Base-by-base conservation (phyloP, 2,113 vertebrate species). In the Cyphomyrus discorhynchus region DNA sequence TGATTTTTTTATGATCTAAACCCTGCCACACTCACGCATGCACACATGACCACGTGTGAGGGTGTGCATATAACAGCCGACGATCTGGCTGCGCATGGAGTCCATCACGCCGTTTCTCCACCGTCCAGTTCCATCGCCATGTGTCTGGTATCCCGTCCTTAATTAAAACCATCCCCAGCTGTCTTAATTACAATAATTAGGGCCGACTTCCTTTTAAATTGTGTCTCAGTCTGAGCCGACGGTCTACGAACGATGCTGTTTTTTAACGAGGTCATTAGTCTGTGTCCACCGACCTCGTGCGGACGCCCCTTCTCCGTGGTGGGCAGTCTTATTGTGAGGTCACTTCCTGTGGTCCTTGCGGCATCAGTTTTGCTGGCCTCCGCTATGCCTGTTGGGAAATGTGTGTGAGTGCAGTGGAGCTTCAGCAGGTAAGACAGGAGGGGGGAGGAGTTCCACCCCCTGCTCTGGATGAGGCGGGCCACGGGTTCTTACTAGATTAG, bases 211-310 rank as follows among this genome's bases (percentile, higher is more conserved):
- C 94, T 94, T 93, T 94, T 93, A 92, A 93, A 96, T 94, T 94
- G 93, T 92, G 92, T 90, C 93, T 90, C 93, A 94, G 95, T 95
- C 95, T 95, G 95, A 94, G 93, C 91, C 92, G 90, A 89, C 87
- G 53, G 66, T 93, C 93, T 94, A 90, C 85, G 92, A 70, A 94
- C 93, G 95, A 95, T 93, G 93, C 92, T n/a, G 90, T 92, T 92
- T 91, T 93, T 94, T 96, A 96, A 95, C 91, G 66, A 95, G 95
- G 94, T 94, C 93, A 93, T 95, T 95, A 95, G 93, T 95, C 95
- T 96, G 93, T 93, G 90, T 92, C 53, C 90, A 92, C 92, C 95
- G 96, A 95, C 95, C 95, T 94, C 92, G 93, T 91, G 15, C 62
- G 56, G 90, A 92, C 21, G 80, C 9, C 84, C 46, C 5, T 35